A percentile compares a stretch with the other conserved stretches of the same genome.
These are phyloP conservation scores for Listronotus bonariensis DNA, from an alignment of 1,140 invertebrate genomes.

Conservation along the genomic window DNA sequence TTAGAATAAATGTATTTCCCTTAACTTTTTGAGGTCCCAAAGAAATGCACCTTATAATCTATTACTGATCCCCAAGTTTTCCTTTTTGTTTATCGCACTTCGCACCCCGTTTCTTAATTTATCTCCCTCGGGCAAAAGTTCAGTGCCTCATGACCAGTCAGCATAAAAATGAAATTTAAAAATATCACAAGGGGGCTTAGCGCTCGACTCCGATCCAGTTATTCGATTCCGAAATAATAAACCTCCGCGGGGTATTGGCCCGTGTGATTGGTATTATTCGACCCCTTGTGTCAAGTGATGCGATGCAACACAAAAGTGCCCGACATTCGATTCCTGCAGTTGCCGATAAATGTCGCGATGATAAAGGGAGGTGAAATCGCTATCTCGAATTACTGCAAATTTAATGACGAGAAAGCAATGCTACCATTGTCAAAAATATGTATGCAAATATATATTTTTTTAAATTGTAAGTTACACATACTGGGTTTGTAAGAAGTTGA, in stretches of 20 bases:
- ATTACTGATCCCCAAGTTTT: slow-evolving; percentile 2
- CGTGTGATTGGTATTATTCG: slow-evolving; percentile 34
- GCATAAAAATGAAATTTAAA: slow-evolving; percentile 31
- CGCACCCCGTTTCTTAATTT: slow-evolving; percentile 22
- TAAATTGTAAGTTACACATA: too few relatives aligned
- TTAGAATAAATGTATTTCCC: too few relatives aligned
- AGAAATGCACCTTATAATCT: neutral
- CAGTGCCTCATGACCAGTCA: slow-evolving; percentile 21
- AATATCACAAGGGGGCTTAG: slow-evolving; percentile 20
- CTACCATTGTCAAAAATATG: too few relatives aligned
- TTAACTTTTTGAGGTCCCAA: too few relatives aligned
- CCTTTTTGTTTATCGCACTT: slow-evolving; percentile 19
- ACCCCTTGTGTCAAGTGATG: slow-evolving; percentile 7
- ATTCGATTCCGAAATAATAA: slow-evolving; percentile 33
- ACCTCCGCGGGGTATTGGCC: slow-evolving; percentile 28
- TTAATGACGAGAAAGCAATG: too few relatives aligned
- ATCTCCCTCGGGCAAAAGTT: slow-evolving; percentile 2
- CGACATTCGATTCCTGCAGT: slow-evolving; percentile 6
- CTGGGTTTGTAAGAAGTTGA: too few relatives aligned
- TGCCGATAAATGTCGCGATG: neutral
- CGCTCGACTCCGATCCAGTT: slow-evolving; percentile 16
- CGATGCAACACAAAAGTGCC: neutral
- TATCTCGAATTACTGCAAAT: too few relatives aligned
- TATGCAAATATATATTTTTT: too few relatives aligned
- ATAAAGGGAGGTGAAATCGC: neutral